These are phyloP conservation scores for Drosophila arawakana DNA, from an alignment of 1,140 invertebrate species.

Conservation along the genomic window DNA sequence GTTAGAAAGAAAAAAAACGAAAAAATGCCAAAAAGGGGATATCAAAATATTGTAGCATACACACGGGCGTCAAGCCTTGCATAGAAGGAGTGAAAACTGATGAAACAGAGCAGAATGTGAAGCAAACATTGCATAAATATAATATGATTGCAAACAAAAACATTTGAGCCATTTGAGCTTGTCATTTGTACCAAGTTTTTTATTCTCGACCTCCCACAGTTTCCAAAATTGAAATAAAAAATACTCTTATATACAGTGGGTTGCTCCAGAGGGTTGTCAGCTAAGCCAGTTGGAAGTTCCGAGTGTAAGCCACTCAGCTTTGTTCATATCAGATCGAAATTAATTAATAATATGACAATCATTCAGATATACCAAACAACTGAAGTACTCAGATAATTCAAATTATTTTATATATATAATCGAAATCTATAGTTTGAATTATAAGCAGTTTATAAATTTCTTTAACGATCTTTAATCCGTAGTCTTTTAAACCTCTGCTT, in stretches of 20 bases:
- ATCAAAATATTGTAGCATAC: conserved; percentile 29
- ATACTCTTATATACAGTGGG: no score
- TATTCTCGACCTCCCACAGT: not conserved
- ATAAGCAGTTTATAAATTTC: no score
- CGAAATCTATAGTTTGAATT: no score
- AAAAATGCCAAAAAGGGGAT: conserved; percentile 1
- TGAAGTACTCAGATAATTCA: no score
- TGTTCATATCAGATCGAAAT: no score
- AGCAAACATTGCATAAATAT: conserved; percentile 70
- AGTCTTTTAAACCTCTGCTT: no score
- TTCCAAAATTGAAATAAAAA: not conserved
- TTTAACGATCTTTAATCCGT: no score
- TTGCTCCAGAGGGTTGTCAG: not conserved
- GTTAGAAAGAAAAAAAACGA: conserved; percentile 6
- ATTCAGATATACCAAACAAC: no score
- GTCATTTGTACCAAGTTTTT: conserved; percentile 56
- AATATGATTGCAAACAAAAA: conserved; percentile 71
- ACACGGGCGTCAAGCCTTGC: not conserved
- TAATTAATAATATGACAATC: no score
- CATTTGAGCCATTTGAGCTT: conserved; percentile 68
- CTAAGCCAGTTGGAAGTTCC: no score
- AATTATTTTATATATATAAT: no score
- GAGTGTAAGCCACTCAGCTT: no score
- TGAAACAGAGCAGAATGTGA: conserved; percentile 30
- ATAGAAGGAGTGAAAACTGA: not conserved